Percentiles rank a stretch among this genome's conserved stretches.
Evolutionary conservation across 2,113 vertebrate species (phyloP).

Genomic region (Gymnogyps californianus): DNA sequence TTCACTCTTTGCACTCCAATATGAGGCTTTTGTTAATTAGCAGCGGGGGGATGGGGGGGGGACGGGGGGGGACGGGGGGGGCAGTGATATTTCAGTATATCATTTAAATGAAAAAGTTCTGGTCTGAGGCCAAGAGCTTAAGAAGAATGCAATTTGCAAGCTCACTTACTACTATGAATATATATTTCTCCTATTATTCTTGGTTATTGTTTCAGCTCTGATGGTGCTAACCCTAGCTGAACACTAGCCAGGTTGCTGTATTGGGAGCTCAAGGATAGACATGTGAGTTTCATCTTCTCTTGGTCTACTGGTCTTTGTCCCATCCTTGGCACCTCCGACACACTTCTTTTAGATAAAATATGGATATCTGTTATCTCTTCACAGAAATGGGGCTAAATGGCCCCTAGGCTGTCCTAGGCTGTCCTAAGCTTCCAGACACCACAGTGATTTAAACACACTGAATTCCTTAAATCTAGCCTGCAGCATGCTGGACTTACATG

Average conservation of each 20-base stretch:
- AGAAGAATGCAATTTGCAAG: not conserved
- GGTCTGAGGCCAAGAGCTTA: not conserved
- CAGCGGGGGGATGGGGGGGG: too few relatives aligned
- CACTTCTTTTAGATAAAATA: not conserved
- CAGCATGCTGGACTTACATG: not conserved
- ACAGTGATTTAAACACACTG: constrained; percentile 8
- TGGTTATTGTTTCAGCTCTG: not conserved
- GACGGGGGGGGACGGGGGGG: too few relatives aligned
- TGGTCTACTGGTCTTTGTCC: not conserved
- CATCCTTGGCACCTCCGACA: not conserved
- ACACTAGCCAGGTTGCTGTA: not conserved
- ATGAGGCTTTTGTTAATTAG: not conserved
- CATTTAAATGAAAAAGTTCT: not conserved
- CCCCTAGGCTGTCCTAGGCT: not conserved
- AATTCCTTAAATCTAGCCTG: constrained; percentile 4
- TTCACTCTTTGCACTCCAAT: not conserved
- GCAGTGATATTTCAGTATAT: not conserved
- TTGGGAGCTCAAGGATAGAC: not conserved
- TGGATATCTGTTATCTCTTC: not conserved
- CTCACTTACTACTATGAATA: not conserved
- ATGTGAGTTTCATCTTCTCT: not conserved
- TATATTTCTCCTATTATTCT: not conserved
- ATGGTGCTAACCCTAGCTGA: not conserved
- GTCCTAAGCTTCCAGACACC: not conserved
- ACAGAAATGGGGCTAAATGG: not conserved